Percentiles rank a stretch among this genome's conserved stretches.
Evolutionary conservation across 2,888 invertebrate genomes (phyloP).

Genomic region (Anthrax anthrax): DNA sequence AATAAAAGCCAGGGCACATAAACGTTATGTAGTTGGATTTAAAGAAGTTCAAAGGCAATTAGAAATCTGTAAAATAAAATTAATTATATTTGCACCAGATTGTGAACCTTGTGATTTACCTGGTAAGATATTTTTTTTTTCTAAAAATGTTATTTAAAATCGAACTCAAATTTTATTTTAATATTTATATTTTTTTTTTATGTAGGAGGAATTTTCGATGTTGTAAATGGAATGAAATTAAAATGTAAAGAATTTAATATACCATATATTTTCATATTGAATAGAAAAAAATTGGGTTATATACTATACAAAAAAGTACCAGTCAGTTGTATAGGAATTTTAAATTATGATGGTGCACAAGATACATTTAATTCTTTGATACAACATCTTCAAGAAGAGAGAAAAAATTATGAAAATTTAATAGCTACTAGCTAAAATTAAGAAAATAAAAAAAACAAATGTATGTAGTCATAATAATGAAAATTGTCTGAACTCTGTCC

Average conservation of each 20-base stretch:
- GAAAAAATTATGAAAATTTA: constrained; percentile 10
- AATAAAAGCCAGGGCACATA: constrained; percentile 40
- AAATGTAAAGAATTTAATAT: constrained; percentile 38
- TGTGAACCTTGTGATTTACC: constrained; percentile 36
- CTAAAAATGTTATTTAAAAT: not conserved
- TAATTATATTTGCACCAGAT: constrained; percentile 48
- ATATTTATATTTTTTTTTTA: constrained; percentile 5
- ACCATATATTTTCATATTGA: constrained; percentile 45
- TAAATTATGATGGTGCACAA: constrained; percentile 48
- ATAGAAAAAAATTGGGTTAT: constrained; percentile 40
- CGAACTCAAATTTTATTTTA: not conserved
- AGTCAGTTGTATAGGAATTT: constrained; percentile 45
- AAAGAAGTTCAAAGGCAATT: constrained; percentile 45
- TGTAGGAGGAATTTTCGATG: constrained; percentile 44
- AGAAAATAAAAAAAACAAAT: too few species aligned
- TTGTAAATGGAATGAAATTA: constrained; percentile 37
- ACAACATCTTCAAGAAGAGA: constrained; percentile 16
- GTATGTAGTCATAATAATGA: too few species aligned
- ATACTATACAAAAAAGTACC: constrained; percentile 42
- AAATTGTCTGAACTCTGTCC: too few species aligned
- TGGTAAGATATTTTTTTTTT: constrained; percentile 18
- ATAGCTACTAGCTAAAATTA: too few species aligned
- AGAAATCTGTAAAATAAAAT: constrained; percentile 41
- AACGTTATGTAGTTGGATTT: constrained; percentile 46
- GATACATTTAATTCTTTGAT: constrained; percentile 24